Evolutionary conservation across 2,797 vertebrate species (phyloP).

Genomic region (Oophaga sylvatica): DNA sequence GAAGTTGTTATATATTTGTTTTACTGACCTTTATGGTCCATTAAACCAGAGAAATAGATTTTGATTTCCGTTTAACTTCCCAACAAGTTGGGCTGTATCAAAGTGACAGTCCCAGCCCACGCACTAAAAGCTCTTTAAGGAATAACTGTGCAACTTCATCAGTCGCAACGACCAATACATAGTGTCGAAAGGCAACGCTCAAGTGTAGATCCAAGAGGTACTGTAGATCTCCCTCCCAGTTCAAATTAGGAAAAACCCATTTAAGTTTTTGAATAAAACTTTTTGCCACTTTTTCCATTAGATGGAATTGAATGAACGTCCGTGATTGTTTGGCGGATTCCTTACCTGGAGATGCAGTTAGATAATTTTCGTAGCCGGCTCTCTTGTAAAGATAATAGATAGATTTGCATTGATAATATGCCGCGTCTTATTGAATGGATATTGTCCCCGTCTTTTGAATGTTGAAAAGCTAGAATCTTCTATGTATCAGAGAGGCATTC

Average conservation of each 20-base stretch:
- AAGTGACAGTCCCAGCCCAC: too few relatives aligned
- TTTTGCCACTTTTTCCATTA: not conserved
- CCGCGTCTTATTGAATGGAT: conserved; percentile 17
- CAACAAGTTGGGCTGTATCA: too few relatives aligned
- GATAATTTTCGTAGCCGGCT: not conserved
- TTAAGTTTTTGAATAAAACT: not conserved
- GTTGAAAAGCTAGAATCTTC: conserved; percentile 36
- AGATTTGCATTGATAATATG: not conserved
- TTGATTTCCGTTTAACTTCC: too few relatives aligned
- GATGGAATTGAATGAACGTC: not conserved
- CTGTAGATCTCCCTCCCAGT: too few relatives aligned
- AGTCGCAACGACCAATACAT: too few relatives aligned
- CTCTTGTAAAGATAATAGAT: not conserved
- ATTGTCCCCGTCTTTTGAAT: conserved; percentile 28
- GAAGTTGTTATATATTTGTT: too few relatives aligned
- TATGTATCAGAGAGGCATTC: not conserved
- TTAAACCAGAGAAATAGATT: too few relatives aligned
- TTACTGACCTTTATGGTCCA: too few relatives aligned
- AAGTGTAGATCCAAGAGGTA: not conserved
- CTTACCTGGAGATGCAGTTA: not conserved
- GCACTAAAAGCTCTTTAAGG: too few relatives aligned
- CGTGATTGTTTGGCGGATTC: not conserved
- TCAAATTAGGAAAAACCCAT: not conserved
- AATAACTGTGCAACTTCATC: too few relatives aligned
- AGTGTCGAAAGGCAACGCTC: too few relatives aligned